phyloP scores from a whole-genome alignment of 2,888 invertebrate species.

The Drosophila subquinaria region DNA sequence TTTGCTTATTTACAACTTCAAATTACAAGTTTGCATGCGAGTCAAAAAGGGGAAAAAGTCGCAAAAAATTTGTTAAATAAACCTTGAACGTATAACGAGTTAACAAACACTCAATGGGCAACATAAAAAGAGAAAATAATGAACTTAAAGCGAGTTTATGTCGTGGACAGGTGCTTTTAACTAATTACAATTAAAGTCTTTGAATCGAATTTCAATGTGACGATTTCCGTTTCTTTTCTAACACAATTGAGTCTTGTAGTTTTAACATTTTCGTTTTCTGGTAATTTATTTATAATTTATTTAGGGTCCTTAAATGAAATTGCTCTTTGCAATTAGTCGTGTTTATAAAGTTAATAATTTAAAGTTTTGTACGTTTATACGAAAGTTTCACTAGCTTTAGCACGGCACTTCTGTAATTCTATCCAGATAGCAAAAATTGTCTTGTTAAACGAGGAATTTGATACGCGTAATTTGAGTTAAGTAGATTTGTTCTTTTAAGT shows the following conservation, averaged over 20 bases:
- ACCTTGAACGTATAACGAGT: constrained; percentile 72
- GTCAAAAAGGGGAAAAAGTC: constrained; percentile 55
- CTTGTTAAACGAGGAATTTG: constrained; percentile 43
- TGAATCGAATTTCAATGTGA: constrained; percentile 56
- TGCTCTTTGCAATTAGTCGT: constrained; percentile 50
- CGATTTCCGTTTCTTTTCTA: constrained; percentile 49
- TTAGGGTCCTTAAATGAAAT: constrained; percentile 44
- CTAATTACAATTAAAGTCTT: constrained; percentile 77
- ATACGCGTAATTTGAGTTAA: constrained; percentile 49
- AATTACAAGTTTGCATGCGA: constrained; percentile 70
- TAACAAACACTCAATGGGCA: constrained; percentile 69
- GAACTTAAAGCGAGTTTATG: constrained; percentile 57
- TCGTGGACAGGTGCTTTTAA: constrained; percentile 47
- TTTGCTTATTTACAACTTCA: constrained; percentile 67
- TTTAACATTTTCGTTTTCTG: constrained; percentile 66
- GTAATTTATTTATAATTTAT: constrained; percentile 51
- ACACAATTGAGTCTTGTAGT: constrained; percentile 74
- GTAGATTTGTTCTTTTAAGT: constrained; percentile 21
- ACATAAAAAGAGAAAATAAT: constrained; percentile 37
- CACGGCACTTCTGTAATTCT: constrained; percentile 53
- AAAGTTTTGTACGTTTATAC: constrained; percentile 62
- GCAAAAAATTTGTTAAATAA: constrained; percentile 49
- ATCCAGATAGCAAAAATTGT: constrained; percentile 27
- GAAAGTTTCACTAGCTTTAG: constrained; percentile 62
- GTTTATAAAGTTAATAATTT: constrained; percentile 67